A percentile compares a stretch with the other conserved stretches of the same genome.
Conservation (phyloP, 2,888 invertebrate species). For the Cryptus armator region DNA sequence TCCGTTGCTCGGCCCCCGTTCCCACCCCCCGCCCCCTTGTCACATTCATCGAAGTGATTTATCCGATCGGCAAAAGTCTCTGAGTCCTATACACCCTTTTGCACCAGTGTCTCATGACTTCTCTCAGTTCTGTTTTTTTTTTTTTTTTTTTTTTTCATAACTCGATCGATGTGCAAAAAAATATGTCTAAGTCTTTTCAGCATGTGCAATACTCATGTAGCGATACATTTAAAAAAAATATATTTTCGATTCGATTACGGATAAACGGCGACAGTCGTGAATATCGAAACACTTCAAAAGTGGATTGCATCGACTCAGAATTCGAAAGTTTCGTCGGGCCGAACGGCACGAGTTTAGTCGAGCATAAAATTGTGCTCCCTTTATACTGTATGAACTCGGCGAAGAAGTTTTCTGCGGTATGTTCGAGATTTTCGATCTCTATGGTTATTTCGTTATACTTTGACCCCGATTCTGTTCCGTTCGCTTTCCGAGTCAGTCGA, state of each 20-base stretch:
- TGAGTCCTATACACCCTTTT: not conserved
- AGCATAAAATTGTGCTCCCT: constrained; percentile 67
- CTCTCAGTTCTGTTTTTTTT: not conserved
- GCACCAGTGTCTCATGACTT: not conserved
- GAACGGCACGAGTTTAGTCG: constrained; percentile 55
- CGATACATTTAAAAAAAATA: no score
- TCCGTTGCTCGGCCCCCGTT: not conserved
- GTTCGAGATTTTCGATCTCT: constrained; percentile 43
- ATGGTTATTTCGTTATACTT: constrained; percentile 61
- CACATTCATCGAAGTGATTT: constrained; percentile 53
- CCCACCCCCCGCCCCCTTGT: constrained; percentile 15
- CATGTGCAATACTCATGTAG: not conserved
- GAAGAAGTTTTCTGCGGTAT: constrained; percentile 56
- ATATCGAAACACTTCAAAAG: constrained; percentile 41
- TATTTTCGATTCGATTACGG: constrained; percentile 5
- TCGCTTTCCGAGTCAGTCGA: constrained; percentile 40
- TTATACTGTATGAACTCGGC: constrained; percentile 44
- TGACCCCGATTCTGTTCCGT: constrained; percentile 57
- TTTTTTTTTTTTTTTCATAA: not conserved
- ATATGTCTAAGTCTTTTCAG: not conserved
- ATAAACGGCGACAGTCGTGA: not conserved
- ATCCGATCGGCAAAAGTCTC: constrained; percentile 46
- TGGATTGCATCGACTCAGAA: constrained; percentile 59
- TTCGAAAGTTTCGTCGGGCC: constrained; percentile 60
- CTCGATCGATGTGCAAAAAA: not conserved